Conservation (phyloP, 92 coral and sea anemone species). For the Zoanthus sansibaricus region DNA sequence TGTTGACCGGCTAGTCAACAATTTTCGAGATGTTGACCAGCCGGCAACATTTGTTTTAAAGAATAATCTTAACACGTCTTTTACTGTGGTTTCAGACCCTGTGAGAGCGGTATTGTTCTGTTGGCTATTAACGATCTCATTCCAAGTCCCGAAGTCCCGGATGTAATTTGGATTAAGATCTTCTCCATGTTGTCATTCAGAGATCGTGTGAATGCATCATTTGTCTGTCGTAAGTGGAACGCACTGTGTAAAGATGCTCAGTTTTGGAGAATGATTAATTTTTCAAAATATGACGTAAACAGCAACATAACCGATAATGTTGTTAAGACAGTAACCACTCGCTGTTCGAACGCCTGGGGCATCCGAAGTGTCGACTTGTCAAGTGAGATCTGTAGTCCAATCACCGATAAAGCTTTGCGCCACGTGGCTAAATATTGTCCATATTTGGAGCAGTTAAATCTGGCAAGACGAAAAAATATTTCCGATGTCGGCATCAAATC, state of each 20-base stretch:
- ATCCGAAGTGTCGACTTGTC: constrained; percentile 89
- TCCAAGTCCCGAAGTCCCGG: constrained; percentile 59
- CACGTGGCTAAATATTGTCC: constrained; percentile 84
- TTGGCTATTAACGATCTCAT: constrained; percentile 7
- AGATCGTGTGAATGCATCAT: constrained; percentile 73
- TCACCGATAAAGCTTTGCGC: constrained; percentile 76
- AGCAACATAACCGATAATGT: constrained; percentile 62
- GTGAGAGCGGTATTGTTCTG: constrained; percentile 35
- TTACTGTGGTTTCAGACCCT: constrained; percentile 8
- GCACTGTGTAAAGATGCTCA: constrained; percentile 81
- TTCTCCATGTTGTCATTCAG: constrained; percentile 74
- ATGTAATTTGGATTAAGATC: constrained; percentile 80
- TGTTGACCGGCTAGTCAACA: no score
- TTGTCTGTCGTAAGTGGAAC: constrained; percentile 87
- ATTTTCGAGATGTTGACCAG: no score
- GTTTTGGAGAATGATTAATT: constrained; percentile 89
- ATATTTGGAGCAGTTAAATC: constrained; percentile 70
- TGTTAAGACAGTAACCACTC: constrained; percentile 64
- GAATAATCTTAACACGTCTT: background rate
- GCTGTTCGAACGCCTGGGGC: constrained; percentile 67
- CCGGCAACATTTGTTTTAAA: no score
- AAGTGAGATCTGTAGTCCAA: constrained; percentile 81
- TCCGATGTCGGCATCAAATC: constrained; percentile 72
- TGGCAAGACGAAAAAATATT: constrained; percentile 71
- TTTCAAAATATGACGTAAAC: constrained; percentile 57